phyloP scores from a whole-genome alignment of 2,797 vertebrate species.

The Sebastiscus albofasciatus region DNA sequence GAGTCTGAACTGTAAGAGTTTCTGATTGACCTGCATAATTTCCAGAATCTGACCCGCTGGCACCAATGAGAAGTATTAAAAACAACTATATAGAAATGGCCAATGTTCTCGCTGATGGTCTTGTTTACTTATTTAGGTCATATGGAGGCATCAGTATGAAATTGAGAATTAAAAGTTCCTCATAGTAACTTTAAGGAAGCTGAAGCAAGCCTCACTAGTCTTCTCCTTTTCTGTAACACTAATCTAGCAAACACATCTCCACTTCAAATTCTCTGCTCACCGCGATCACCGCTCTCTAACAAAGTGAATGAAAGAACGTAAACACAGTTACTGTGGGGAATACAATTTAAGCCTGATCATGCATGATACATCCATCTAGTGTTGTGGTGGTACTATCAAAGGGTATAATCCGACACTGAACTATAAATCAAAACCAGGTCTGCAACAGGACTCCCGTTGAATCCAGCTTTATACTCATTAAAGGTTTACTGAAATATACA shows the following conservation, averaged over 20 bases:
- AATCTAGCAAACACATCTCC: background rate
- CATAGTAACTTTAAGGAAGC: background rate
- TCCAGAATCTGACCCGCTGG: fast-evolving
- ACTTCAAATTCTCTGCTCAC: background rate
- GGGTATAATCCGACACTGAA: background rate
- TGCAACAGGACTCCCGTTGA: background rate
- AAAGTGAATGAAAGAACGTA: background rate
- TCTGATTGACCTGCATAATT: background rate
- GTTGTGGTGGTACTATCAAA: background rate
- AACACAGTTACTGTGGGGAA: background rate
- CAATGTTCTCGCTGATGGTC: background rate
- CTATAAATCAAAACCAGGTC: background rate
- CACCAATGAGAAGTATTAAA: too few species aligned
- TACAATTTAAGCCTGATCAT: background rate
- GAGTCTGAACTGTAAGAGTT: background rate
- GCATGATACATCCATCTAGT: background rate
- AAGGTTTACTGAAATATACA: background rate
- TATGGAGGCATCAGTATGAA: background rate
- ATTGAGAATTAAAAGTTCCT: background rate
- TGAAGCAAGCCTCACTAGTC: background rate
- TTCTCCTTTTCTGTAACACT: background rate
- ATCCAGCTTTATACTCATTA: background rate
- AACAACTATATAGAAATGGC: too few species aligned
- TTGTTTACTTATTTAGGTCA: background rate
- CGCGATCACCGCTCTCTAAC: background rate